Percentiles rank a stretch among this genome's conserved stretches.
Conservation (phyloP, 2,888 invertebrate genomes). For the Andrena flavipes region DNA sequence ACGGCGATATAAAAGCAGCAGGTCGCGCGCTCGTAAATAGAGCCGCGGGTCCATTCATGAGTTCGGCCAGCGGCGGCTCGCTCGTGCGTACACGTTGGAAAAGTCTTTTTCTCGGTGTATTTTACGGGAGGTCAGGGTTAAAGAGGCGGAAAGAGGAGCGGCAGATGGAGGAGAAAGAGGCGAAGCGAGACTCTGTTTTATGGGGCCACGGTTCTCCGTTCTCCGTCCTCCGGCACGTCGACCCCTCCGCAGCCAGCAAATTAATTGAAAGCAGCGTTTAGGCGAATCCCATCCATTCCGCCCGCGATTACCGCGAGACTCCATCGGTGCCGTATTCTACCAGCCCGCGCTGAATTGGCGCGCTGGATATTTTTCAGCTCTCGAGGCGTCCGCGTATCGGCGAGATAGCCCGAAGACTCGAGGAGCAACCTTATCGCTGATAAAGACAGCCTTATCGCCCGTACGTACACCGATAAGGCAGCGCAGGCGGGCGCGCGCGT, state of each 20-base stretch:
- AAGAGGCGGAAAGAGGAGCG: conserved; percentile 74
- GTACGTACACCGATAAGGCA: conserved; percentile 66
- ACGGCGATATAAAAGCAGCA: conserved; percentile 69
- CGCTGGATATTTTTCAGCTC: neutral
- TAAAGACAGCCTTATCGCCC: conserved; percentile 70
- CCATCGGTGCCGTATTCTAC: neutral
- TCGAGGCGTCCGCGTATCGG: neutral
- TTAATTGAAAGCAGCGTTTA: conserved; percentile 58
- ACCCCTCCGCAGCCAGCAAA: conserved; percentile 48
- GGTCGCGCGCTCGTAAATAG: conserved; percentile 78
- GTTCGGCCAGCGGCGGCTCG: conserved; percentile 74
- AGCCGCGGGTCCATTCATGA: conserved; percentile 80
- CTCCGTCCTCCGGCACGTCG: conserved; percentile 47
- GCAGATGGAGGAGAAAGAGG: conserved; percentile 31
- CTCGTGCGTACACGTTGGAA: conserved; percentile 80
- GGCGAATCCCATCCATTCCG: conserved; percentile 35
- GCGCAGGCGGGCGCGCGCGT: conserved; percentile 12
- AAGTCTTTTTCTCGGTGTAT: conserved; percentile 81
- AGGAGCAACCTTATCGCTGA: conserved; percentile 70
- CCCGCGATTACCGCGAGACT: neutral
- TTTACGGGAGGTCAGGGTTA: conserved; percentile 82
- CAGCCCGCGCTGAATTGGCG: conserved; percentile 2
- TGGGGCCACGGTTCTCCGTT: conserved; percentile 62
- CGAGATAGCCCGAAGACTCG: conserved; percentile 59
- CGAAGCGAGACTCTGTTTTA: conserved; percentile 66